Conservation (phyloP, 2,113 vertebrate species). For the Rhinolophus ferrumequinum region DNA sequence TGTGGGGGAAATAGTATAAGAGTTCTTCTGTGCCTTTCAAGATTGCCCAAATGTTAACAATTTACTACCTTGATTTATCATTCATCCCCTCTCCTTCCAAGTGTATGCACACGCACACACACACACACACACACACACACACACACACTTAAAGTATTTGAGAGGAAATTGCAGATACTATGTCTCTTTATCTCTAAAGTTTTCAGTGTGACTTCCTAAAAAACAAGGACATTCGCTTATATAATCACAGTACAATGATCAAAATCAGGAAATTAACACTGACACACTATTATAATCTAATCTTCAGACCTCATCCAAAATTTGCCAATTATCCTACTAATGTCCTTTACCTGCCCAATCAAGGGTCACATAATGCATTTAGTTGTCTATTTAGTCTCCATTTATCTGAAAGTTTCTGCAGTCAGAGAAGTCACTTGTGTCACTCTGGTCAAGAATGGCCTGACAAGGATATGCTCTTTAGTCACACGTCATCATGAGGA, state of each 20-base stretch:
- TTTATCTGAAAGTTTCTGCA: not conserved
- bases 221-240: not conserved
- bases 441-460: not conserved
- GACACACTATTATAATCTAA: not conserved
- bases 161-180: not conserved
- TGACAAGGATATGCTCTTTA: not conserved
- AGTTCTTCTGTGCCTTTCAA: not conserved
- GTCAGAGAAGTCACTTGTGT: not conserved
- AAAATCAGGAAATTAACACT: not conserved
- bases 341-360: not conserved
- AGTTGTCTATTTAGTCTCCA: not conserved
- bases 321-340: not conserved
- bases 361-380: not conserved
- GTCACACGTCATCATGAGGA: not conserved
- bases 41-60: not conserved
- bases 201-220: not conserved
- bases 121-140: not conserved
- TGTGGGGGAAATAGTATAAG: not conserved
- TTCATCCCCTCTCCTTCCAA: not conserved
- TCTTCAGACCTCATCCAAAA: not conserved
- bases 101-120: no score
- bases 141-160: not conserved
- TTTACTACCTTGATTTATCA: not conserved
- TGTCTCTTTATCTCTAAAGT: not conserved
- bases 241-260: not conserved